A percentile compares a stretch with the other conserved stretches of the same genome.
Evolutionary conservation across 2,888 invertebrate species (phyloP).

Genomic region (Tetragonula carbonaria): DNA sequence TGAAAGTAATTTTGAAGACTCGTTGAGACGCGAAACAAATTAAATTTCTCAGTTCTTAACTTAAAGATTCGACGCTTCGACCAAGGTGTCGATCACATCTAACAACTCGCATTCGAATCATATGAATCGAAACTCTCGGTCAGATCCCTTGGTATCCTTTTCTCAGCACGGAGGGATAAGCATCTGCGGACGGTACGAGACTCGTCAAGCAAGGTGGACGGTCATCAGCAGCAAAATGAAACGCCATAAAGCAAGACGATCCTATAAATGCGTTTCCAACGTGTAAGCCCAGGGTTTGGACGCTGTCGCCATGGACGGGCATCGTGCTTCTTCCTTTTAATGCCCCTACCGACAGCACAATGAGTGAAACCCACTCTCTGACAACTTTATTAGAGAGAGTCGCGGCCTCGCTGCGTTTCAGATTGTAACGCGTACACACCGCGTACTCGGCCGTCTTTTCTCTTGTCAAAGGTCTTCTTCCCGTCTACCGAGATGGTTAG

Average conservation of each 20-base stretch:
- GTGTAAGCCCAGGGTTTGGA: constrained; percentile 65
- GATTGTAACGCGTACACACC: constrained; percentile 55
- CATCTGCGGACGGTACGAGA: not conserved
- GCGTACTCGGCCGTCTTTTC: constrained; percentile 53
- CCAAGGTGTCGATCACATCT: not conserved
- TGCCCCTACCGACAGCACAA: constrained; percentile 61
- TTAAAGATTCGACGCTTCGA: not conserved
- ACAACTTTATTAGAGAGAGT: constrained; percentile 77
- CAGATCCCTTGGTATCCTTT: not conserved
- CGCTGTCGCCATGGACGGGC: constrained; percentile 51
- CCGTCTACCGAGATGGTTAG: constrained; percentile 13
- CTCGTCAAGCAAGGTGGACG: not conserved
- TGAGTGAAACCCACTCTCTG: constrained; percentile 71
- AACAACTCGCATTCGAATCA: not conserved
- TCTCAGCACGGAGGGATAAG: not conserved
- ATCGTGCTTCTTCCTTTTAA: constrained; percentile 59
- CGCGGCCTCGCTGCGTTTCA: constrained; percentile 52
- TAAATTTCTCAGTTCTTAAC: too few species aligned
- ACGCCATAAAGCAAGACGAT: constrained; percentile 73
- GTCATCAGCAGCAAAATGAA: constrained; percentile 61
- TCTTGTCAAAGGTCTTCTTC: constrained; percentile 60
- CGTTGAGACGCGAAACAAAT: too few species aligned
- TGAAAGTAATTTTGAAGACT: not conserved
- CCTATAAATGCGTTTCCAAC: constrained; percentile 73
- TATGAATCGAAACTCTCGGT: not conserved